Percentiles rank a stretch among this genome's conserved stretches.
phyloP scores from a whole-genome alignment of 2,888 invertebrate species.

The Lasioglossum pauxillum region DNA sequence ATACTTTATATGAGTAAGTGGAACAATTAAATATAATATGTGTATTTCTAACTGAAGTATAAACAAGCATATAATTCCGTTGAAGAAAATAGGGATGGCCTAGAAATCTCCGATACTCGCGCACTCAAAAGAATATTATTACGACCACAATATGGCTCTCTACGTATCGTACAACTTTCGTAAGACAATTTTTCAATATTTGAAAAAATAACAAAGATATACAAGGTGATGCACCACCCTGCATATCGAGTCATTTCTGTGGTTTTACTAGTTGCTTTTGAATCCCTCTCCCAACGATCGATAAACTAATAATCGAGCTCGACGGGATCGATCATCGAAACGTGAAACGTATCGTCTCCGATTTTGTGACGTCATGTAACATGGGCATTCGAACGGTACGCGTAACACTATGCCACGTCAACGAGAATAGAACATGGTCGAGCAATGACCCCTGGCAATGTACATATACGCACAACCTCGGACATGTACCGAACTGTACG shows the following conservation, averaged over 20 bases:
- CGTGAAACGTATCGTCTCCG: background rate
- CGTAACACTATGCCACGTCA: constrained; percentile 43
- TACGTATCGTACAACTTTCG: too few species aligned
- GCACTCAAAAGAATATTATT: background rate
- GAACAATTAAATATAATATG: too few species aligned
- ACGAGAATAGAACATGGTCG: constrained; percentile 62
- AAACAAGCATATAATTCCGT: background rate
- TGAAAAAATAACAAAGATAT: background rate
- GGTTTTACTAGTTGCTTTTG: background rate
- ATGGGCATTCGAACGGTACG: background rate
- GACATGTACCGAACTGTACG: constrained; percentile 1
- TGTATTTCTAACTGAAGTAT: background rate
- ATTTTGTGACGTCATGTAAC: background rate
- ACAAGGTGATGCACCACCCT: background rate
- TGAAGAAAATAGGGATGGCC: background rate
- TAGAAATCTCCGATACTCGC: background rate
- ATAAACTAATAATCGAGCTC: background rate
- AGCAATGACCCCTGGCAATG: constrained; percentile 62
- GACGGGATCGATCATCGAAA: background rate
- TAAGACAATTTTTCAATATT: background rate
- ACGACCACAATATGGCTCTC: too few species aligned
- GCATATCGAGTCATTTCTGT: background rate
- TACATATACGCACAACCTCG: constrained; percentile 14
- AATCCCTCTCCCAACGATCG: background rate
- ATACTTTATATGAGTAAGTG: too few species aligned